Evolutionary conservation across 2,888 invertebrate species (phyloP), one percentile per base, ranked within the genome.

Genomic region (Athrips mouffetella): DNA sequence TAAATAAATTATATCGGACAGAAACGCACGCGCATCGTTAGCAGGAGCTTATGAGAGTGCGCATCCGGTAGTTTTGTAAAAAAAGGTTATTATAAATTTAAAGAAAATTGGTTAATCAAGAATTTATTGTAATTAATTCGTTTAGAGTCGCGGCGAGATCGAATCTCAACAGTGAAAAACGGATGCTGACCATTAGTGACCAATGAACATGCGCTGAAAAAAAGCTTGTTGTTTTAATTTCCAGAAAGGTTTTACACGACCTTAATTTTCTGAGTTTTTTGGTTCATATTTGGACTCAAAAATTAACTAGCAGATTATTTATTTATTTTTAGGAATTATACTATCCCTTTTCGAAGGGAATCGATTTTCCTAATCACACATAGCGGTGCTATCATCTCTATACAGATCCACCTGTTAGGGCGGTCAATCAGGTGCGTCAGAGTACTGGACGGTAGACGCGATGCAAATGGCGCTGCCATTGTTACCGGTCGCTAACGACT

Each of bases 401-500:
- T 47, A 45, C 6, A 52, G 21, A 49, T 55, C 45, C 49, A 47
- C 54, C 50, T 50, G 50, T 45, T 41, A 15, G 30, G 42, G 37
- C 42, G 47, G 49, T 48, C 46, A 50, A 41, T 37, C 50, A 42
- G 11, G 18, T 41, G 35, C 21, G 39, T 18, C n/a, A n/a, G n/a
- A n/a, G n/a, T n/a, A n/a, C n/a, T n/a, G 44, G 21, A 35, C 45
- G 47, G 42, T 48, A 53, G 54, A 49, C 54, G 30, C 48, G 53
- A 57, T 57, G 57, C 55, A 57, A 57, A 57, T 57, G 47, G 44
- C 27, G 29, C 29, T 41, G 48, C 52, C 57, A 57, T 57, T 57
- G 57, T 57, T 54, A 50, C 48, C 7, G 21, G 42, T 47, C 45
- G 37, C 53, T 53, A 51, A 52, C 52, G 51, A 53, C 57, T 50